These are phyloP conservation scores for Centruroides sculpturatus DNA, from an alignment of 1,140 invertebrate genomes.

Conservation along the genomic window DNA sequence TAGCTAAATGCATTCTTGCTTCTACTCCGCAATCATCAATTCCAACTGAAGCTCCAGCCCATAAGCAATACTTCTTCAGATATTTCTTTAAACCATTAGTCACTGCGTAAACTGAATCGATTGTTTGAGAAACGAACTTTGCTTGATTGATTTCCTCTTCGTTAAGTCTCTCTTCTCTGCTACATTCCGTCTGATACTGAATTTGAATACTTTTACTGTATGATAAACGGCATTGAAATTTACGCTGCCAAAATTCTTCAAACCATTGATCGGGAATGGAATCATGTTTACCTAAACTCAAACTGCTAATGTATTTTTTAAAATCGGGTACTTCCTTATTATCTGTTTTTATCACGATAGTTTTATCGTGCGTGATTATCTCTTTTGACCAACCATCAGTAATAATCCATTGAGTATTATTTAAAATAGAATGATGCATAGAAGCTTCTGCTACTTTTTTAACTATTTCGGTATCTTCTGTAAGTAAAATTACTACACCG, in stretches of 20 bases:
- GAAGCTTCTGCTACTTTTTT: slow-evolving; percentile 8
- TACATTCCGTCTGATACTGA: slow-evolving; percentile 4
- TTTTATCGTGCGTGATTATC: slow-evolving; percentile 11
- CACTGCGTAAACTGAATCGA: slow-evolving; percentile 29
- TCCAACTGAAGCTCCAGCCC: slow-evolving; percentile 4
- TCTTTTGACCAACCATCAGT: slow-evolving; percentile 13
- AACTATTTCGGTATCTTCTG: slow-evolving; percentile 2
- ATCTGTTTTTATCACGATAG: slow-evolving; percentile 24
- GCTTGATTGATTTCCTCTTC: slow-evolving; percentile 18
- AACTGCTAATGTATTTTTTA: slow-evolving; percentile 26
- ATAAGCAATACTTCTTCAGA: slow-evolving; percentile 19
- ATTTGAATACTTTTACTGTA: slow-evolving; percentile 22
- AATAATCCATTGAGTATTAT: slow-evolving; percentile 8
- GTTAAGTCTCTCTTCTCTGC: slow-evolving; percentile 12
- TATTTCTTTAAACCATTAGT: slow-evolving; percentile 27
- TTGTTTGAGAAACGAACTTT: slow-evolving; percentile 30
- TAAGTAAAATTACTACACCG: slow-evolving; percentile 8
- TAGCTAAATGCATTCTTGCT: slow-evolving; percentile 14
- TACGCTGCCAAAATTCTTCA: slow-evolving; percentile 31
- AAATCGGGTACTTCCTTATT: slow-evolving; percentile 31
- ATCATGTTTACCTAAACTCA: slow-evolving; percentile 26
- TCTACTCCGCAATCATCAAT: slow-evolving; percentile 23
- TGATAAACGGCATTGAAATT: slow-evolving; percentile 27
- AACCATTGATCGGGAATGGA: slow-evolving; percentile 32
- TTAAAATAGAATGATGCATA: background rate